Percentiles rank a stretch among this genome's conserved stretches.
Conservation (phyloP, 2,888 invertebrate species). For the Malthinus flaveolus region DNA sequence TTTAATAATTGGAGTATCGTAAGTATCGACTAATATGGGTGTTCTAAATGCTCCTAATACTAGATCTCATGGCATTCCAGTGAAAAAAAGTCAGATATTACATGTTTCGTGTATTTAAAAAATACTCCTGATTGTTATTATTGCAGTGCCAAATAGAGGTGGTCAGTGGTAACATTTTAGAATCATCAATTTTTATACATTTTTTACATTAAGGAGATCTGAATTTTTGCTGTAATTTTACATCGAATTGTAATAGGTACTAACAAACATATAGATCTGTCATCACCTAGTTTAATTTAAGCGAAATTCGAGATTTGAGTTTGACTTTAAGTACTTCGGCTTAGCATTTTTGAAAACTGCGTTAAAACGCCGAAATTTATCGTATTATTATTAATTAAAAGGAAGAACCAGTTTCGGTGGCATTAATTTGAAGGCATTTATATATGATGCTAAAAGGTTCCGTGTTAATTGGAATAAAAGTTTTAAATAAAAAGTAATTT, state of each 20-base stretch:
- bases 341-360: no score
- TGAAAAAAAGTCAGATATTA: conserved; percentile 2
- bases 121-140: conserved; percentile 9
- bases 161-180: conserved; percentile 47
- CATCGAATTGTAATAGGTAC: not conserved
- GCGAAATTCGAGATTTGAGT: not conserved
- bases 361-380: no score
- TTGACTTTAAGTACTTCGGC: no score
- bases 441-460: no score
- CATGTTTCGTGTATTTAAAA: conserved; percentile 1
- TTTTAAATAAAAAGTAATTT: no score
- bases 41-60: conserved; percentile 14
- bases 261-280: conserved; percentile 1
- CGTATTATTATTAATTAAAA: no score
- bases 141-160: conserved; percentile 46
- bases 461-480: no score
- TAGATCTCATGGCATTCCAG: conserved; percentile 17
- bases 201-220: conserved; percentile 10
- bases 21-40: conserved; percentile 4
- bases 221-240: conserved; percentile 3
- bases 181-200: conserved; percentile 27
- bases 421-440: no score
- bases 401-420: no score
- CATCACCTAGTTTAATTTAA: not conserved
- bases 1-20: not conserved